Percentiles rank a stretch among this genome's conserved stretches.
Conservation (phyloP, 2,888 invertebrate species). For the Ptychoptera contaminata region DNA sequence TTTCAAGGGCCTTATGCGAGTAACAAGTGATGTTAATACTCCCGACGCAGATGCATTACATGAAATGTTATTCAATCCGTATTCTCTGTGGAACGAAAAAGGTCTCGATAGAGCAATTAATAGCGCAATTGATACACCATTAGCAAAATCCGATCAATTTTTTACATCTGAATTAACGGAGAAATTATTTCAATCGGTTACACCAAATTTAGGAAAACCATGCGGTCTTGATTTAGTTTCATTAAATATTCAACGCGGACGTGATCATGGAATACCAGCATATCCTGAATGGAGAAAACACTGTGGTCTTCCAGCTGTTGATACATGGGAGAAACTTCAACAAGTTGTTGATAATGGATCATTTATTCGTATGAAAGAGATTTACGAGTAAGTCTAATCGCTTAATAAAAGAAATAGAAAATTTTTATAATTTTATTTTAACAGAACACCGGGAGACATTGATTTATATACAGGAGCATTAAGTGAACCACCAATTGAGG, state of each 20-base stretch:
- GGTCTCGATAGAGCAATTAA: constrained; percentile 46
- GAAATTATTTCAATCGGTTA: constrained; percentile 23
- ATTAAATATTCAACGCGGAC: constrained; percentile 73
- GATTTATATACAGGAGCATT: constrained; percentile 80
- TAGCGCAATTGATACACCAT: constrained; percentile 49
- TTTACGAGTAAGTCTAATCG: constrained; percentile 40
- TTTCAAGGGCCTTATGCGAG: constrained; percentile 51
- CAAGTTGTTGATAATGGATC: constrained; percentile 48
- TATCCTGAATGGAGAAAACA: constrained; percentile 62
- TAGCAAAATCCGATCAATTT: constrained; percentile 32
- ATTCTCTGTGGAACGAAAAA: constrained; percentile 42
- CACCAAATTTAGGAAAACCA: constrained; percentile 25
- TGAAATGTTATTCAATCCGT: constrained; percentile 69
- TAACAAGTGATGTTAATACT: constrained; percentile 39
- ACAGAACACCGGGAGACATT: constrained; percentile 58
- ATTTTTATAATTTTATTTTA: constrained; percentile 9
- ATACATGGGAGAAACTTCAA: constrained; percentile 46
- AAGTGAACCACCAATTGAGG: constrained; percentile 56
- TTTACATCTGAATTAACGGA: constrained; percentile 28
- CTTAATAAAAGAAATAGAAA: background rate
- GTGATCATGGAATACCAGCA: constrained; percentile 73
- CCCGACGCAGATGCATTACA: constrained; percentile 55
- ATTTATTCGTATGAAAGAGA: constrained; percentile 39
- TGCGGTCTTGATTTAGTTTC: constrained; percentile 75
- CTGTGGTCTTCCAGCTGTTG: constrained; percentile 50